Evolutionary conservation across 2,888 invertebrate genomes (phyloP).

Genomic region (Acronicta aceris): DNA sequence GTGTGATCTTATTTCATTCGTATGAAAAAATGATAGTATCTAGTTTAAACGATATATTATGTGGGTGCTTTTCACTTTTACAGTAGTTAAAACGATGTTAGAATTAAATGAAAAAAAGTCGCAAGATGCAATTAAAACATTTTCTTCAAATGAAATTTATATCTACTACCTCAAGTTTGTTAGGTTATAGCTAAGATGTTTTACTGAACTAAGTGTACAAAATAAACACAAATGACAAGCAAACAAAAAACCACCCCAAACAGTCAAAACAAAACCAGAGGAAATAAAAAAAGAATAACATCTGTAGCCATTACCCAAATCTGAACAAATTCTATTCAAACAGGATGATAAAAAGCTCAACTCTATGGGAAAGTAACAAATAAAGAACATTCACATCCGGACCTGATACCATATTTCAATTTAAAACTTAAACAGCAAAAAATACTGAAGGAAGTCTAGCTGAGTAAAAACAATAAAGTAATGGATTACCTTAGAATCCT

Average conservation of each 20-base stretch:
- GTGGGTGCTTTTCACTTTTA: neutral
- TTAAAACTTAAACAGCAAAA: constrained; percentile 32
- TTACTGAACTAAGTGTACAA: constrained; percentile 24
- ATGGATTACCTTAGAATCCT: neutral
- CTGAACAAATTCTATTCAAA: constrained; percentile 74
- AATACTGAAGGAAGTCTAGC: constrained; percentile 6
- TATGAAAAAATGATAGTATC: neutral
- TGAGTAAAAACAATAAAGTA: constrained; percentile 18
- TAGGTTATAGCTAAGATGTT: constrained; percentile 25
- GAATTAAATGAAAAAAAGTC: neutral
- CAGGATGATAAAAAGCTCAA: constrained; percentile 77
- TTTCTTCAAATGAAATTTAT: neutral
- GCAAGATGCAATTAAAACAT: neutral
- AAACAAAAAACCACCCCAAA: constrained; percentile 36
- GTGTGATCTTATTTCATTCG: constrained; percentile 12
- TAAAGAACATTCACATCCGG: constrained; percentile 74
- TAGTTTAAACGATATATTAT: neutral
- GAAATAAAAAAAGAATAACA: constrained; percentile 78
- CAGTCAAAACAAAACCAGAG: constrained; percentile 64
- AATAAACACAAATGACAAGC: constrained; percentile 27
- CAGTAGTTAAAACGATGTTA: neutral
- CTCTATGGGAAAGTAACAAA: constrained; percentile 73
- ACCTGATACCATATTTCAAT: constrained; percentile 68
- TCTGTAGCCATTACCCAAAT: constrained; percentile 71
- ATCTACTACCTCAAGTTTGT: constrained; percentile 19